A percentile compares a stretch with the other conserved stretches of the same genome.
These are phyloP conservation scores for Diplosoma virens DNA, from an alignment of 23 tunicate genomes.

Conservation along the genomic window DNA sequence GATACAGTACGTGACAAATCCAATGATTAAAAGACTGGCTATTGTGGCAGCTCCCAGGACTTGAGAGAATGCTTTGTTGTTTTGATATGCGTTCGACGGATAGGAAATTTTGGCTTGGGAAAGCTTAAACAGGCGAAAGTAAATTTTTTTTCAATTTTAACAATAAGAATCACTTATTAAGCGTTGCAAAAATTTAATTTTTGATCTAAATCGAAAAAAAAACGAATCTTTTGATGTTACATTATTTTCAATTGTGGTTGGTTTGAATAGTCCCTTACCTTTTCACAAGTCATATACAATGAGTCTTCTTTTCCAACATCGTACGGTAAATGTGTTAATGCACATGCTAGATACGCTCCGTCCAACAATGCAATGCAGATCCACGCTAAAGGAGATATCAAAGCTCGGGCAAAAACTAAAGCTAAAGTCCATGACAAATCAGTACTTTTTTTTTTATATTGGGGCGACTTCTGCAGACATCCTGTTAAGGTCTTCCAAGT, in stretches of 20 bases:
- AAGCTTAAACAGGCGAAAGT: too few relatives aligned
- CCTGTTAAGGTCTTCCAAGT: slow-evolving; percentile 64
- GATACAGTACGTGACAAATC: slow-evolving; percentile 23
- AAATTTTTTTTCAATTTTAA: too few relatives aligned
- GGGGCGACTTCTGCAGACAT: neutral
- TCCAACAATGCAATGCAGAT: slow-evolving; percentile 11
- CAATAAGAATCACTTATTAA: too few relatives aligned
- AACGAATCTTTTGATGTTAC: neutral
- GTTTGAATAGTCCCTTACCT: neutral
- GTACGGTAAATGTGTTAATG: slow-evolving; percentile 37
- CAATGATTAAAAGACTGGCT: slow-evolving; percentile 17
- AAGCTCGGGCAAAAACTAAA: neutral
- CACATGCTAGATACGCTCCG: slow-evolving; percentile 40
- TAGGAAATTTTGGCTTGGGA: neutral
- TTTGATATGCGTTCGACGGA: slow-evolving; percentile 29
- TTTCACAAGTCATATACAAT: neutral
- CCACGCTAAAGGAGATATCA: slow-evolving; percentile 28
- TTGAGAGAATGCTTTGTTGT: slow-evolving; percentile 73
- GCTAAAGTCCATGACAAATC: neutral
- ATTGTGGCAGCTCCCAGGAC: slow-evolving; percentile 54
- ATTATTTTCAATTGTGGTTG: neutral
- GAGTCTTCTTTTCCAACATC: neutral
- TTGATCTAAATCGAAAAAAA: neutral
- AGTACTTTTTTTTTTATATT: neutral
- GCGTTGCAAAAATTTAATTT: neutral